phyloP scores from a whole-genome alignment of 2,888 invertebrate species.

The Euplexia lucipara region DNA sequence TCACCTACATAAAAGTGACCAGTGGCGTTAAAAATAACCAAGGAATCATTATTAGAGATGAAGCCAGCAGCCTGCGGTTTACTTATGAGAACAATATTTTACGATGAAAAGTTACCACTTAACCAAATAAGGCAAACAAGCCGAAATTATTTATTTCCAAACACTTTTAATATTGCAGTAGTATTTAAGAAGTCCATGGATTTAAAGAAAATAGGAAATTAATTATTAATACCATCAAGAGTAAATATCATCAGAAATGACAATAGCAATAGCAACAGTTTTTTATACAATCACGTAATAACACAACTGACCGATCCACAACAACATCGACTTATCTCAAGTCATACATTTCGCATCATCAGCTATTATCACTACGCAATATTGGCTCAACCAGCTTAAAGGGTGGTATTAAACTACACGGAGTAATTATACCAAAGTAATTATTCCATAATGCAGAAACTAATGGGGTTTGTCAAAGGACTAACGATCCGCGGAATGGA shows the following conservation, averaged over 20 bases:
- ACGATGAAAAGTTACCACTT: background rate
- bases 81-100: background rate
- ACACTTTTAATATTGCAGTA: too few relatives aligned
- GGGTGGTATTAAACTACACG: slow-evolving; percentile 36
- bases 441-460: slow-evolving; percentile 58
- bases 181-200: too few relatives aligned
- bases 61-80: background rate
- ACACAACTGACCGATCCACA: slow-evolving; percentile 62
- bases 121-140: too few relatives aligned
- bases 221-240: background rate
- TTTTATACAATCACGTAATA: slow-evolving; percentile 62
- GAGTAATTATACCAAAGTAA: slow-evolving; percentile 59
- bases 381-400: slow-evolving; percentile 54
- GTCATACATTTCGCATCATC: slow-evolving; percentile 76
- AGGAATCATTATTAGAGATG: background rate
- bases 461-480: slow-evolving; percentile 65
- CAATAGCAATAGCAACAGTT: slow-evolving; percentile 39
- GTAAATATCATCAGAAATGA: background rate
- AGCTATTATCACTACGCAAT: slow-evolving; percentile 71
- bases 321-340: slow-evolving; percentile 72
- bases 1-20: background rate
- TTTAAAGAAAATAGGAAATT: too few relatives aligned
- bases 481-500: slow-evolving; percentile 56
- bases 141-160: too few relatives aligned
- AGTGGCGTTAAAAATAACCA: background rate